Evolutionary conservation across 2,888 invertebrate species (phyloP), one percentile per base, ranked within the genome.

Genomic region (Diabrotica balteata): DNA sequence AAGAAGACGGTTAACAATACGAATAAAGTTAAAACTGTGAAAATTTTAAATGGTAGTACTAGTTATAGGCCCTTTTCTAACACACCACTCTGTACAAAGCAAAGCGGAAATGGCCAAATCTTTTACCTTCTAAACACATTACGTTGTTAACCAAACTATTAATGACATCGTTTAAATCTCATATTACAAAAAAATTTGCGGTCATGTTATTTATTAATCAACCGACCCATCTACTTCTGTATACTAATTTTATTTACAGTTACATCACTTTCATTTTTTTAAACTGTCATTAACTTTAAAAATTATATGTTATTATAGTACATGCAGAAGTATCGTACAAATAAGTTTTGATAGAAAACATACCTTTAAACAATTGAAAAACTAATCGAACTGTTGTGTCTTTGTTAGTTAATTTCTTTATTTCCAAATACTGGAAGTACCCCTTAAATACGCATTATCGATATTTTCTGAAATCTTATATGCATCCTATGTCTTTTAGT

Each of bases 391-490:
- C 63, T 44, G 49, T 59, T 69, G 59, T 53, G 59, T 66, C 70
- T 64, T 58, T 66, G 54, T 65, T 63, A 65, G 66, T 69, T 71
- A 62, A 51, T 66, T 66, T 58, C 52, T 47, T 46, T 68, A 68
- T 77, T 76, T 69, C 68, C 66, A 75, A 77, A 75, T 66, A 77
- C 70, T 75, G 74, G 75, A 76, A 75, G 72, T 68, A 50, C 53
- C 55, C 59, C 68, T 60, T 53, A 59, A 7, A 10, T 52, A 17
- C 43, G 32, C 7, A 32, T 49, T 57, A 10, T 6, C 11, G 52
- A 59, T 32, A 32, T 32, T 32, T 32, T 32, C 32, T 32, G 32
- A 32, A 32, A 32, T 32, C 32, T 32, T 32, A 32, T 32, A 32
- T 32, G 32, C 32, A 32, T 32, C 32, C 32, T 32, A 32, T 32